These are phyloP conservation scores for Polypterus senegalus DNA, from an alignment of 2,113 vertebrate species.

Conservation along the genomic window DNA sequence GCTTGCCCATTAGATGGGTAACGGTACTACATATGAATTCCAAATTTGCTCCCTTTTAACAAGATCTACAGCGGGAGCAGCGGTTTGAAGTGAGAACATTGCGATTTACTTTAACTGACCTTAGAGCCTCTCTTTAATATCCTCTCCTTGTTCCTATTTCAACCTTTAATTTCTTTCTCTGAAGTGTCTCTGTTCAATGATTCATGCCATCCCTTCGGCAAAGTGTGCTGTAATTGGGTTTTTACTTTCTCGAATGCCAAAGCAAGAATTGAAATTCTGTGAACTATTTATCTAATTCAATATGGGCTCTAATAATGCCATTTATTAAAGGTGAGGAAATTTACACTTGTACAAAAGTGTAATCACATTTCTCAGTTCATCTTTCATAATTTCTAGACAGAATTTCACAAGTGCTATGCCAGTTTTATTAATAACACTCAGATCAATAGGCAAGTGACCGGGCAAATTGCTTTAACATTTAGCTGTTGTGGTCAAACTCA, in stretches of 20 bases:
- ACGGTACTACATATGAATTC: conserved; percentile 4
- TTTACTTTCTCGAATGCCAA: conserved; percentile 66
- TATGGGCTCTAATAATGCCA: conserved; percentile 52
- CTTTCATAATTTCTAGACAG: conserved; percentile 55
- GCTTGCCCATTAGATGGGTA: no score
- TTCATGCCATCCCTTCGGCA: conserved; percentile 50
- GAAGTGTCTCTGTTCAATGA: conserved; percentile 44
- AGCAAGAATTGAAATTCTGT: conserved; percentile 57
- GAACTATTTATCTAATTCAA: conserved; percentile 45
- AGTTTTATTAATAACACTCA: accelerated
- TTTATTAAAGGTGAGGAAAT: conserved; percentile 49
- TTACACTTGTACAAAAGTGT: conserved; percentile 53
- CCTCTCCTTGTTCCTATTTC: conserved; percentile 30
- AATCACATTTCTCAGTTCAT: conserved; percentile 54
- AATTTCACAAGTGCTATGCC: conserved; percentile 23
- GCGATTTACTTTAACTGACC: conserved; percentile 50
- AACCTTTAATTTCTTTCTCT: conserved; percentile 42
- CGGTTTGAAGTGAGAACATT: conserved; percentile 18
- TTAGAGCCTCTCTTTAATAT: conserved; percentile 42
- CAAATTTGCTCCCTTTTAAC: conserved; percentile 9
- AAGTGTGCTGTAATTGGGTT: conserved; percentile 58
- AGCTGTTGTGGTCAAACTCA: background rate
- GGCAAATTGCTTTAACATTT: background rate
- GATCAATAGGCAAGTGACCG: conserved; percentile 5
- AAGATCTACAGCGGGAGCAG: conserved; percentile 2